Evolutionary conservation across 2,888 invertebrate species (phyloP), one percentile per base, ranked within the genome.

Genomic region (Omphaloscelis lunosa): DNA sequence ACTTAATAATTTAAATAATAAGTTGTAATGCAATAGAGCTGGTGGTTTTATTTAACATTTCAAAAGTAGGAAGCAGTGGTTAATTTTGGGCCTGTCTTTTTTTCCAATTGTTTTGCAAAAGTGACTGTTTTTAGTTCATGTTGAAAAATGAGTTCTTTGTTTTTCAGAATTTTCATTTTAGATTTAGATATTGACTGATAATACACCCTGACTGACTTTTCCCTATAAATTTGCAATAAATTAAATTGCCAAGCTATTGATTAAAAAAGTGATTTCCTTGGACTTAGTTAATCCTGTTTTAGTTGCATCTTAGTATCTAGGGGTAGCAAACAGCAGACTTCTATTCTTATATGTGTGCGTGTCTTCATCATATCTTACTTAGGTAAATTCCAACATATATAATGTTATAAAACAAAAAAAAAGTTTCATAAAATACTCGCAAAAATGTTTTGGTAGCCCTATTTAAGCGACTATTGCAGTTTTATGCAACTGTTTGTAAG

Each of bases 401-500:
- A 23, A 23, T 23, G 1, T 34, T n/a, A 23, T 8, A 12, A 8
- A 62, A 0, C 4, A 12, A 17, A 34, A n/a, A 66, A 12, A 15
- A 56, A 11, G 4, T 56, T 56, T 11, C 4, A n/a, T 53, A 29
- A 23, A 23, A 23, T 23, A 7, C 12, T 48, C 15, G 11, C 53
- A 53, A 39, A n/a, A 68, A 17, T 39, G 0, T 39, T 11, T 34
- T 77, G 84, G 11, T 72, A 88, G 51, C 88, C 88, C 88, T 89
- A 72, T 17, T 23, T 1, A 9, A 53, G 41, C 58, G 77, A 75
- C 73, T 88, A 90, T 90, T 82, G 90, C 89, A 92, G 89, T 91
- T 93, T 92, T 92, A 91, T 92, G 90, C 92, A 91, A 85, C 88
- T 91, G 89, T 93, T 93, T 92, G 92, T 91, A 83, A 88, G 87